Evolutionary conservation across 2,113 vertebrate species (phyloP).

Genomic region (Triplophysa siluroides): DNA sequence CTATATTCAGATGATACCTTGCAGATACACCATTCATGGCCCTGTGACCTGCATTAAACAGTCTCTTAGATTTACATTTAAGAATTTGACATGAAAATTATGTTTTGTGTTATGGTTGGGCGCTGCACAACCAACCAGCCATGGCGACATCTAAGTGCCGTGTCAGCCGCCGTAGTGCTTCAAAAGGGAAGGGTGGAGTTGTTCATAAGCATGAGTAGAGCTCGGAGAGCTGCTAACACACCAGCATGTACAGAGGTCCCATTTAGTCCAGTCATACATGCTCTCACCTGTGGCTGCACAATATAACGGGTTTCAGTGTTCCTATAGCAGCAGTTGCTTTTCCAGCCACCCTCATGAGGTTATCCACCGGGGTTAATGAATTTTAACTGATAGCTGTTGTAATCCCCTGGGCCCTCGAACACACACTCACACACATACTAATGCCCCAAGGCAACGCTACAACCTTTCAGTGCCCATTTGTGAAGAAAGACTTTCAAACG

Average conservation of each 20-base stretch:
- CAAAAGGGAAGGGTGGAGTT: neutral
- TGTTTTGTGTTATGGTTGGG: no score
- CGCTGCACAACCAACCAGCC: no score
- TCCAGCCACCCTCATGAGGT: conserved; percentile 75
- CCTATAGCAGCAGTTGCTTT: conserved; percentile 77
- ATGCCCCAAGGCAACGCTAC: conserved; percentile 60
- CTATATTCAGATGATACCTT: no score
- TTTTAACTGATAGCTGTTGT: conserved; percentile 81
- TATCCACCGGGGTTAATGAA: conserved; percentile 83
- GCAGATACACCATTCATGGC: no score
- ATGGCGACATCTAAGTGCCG: no score
- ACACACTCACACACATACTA: conserved; percentile 33
- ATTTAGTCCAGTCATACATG: conserved; percentile 25
- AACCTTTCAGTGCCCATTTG: conserved; percentile 71
- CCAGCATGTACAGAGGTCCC: conserved; percentile 11
- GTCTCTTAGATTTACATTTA: no score
- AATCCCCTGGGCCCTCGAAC: conserved; percentile 43
- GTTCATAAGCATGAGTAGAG: neutral
- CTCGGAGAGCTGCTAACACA: neutral
- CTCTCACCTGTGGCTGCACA: conserved; percentile 62
- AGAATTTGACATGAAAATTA: no score
- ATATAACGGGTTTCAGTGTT: conserved; percentile 76
- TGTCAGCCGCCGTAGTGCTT: no score
- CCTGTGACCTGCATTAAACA: no score
- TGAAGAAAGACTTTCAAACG: conserved; percentile 59